Evolutionary conservation across 1,140 invertebrate genomes (phyloP), one percentile per base, ranked within the genome.

Genomic region (Colletes latitarsis): DNA sequence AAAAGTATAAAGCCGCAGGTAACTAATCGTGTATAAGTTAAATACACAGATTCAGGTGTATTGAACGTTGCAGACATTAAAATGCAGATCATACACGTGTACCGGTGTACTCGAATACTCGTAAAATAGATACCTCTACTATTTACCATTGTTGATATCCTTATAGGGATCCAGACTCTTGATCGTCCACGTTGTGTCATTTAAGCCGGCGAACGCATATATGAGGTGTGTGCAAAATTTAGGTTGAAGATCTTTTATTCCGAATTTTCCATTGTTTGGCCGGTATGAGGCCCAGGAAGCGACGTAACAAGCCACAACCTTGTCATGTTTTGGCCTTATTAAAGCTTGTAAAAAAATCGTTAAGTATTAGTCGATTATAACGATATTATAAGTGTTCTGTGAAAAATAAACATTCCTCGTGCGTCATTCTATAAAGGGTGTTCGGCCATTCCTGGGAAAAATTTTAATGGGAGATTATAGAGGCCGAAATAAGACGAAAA

Each of bases 161-260:
- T 96, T 94, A 94, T 95, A 97, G 17, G 96, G 94, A 94, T 97
- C 97, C 1, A 95, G 90, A 66, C 93, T 94, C 70, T 94, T 95
- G 55, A 98, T 97, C n/a, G 93, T 94, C 83, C 94, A 94, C 0
- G 95, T 94, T 1, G 91, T 92, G 3, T 94, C 93, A 85, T 97
- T 95, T 14, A 98, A 91, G 0, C 97, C 97, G 15, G 97, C 97
- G 90, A 98, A 98, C 6, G 97, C 95, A 87, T 98, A 98, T 21
- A 98, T 96, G 12, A 98, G 91, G 89, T 99, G 97, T 0, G 97
- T 98, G 89, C 98, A 99, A 15, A 98, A 93, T 9, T 94, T 94
- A 0, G 97, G 96, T 74, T 97, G 96, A 49, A 98, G 93, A 89
- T 97, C 93, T 30, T 96, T 95, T 19, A 96, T 90, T 0, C 93